Evolutionary conservation across 1,140 invertebrate species (phyloP).

Genomic region (Caerostris darwini): DNA sequence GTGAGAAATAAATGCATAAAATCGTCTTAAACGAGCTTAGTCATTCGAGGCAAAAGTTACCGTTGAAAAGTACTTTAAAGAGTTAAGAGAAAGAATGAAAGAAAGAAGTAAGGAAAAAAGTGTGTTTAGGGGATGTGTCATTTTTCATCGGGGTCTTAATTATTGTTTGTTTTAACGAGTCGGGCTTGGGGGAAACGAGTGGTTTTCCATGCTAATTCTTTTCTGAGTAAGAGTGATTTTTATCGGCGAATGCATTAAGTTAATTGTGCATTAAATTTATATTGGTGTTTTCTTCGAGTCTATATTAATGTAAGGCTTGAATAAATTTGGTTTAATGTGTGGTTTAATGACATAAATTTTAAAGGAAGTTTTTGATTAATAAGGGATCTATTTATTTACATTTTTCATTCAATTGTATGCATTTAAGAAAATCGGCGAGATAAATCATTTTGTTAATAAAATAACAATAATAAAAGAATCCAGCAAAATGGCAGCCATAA

Average conservation of each 20-base stretch:
- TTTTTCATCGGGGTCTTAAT: slow-evolving; percentile 64
- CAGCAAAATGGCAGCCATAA: no score
- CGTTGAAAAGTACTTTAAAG: slow-evolving; percentile 17
- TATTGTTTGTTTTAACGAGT: slow-evolving; percentile 44
- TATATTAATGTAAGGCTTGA: background rate
- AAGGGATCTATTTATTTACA: background rate
- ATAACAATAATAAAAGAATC: no score
- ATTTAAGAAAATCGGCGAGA: no score
- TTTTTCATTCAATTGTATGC: no score
- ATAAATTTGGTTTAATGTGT: background rate
- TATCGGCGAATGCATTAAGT: background rate
- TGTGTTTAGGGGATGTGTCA: slow-evolving; percentile 18
- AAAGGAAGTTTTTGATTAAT: background rate
- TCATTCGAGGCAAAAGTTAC: slow-evolving; percentile 41
- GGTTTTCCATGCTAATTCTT: slow-evolving; percentile 39
- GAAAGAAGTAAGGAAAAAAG: background rate
- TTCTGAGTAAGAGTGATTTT: slow-evolving; percentile 28
- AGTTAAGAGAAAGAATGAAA: background rate
- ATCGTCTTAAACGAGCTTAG: slow-evolving; percentile 68
- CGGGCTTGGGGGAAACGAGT: background rate
- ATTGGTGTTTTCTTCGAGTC: background rate
- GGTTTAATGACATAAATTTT: background rate
- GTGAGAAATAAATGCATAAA: slow-evolving; percentile 40
- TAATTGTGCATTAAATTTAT: slow-evolving; percentile 17
- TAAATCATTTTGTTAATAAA: no score